Base-by-base conservation (phyloP, 2,888 invertebrate species). In the Uropetala carovei region DNA sequence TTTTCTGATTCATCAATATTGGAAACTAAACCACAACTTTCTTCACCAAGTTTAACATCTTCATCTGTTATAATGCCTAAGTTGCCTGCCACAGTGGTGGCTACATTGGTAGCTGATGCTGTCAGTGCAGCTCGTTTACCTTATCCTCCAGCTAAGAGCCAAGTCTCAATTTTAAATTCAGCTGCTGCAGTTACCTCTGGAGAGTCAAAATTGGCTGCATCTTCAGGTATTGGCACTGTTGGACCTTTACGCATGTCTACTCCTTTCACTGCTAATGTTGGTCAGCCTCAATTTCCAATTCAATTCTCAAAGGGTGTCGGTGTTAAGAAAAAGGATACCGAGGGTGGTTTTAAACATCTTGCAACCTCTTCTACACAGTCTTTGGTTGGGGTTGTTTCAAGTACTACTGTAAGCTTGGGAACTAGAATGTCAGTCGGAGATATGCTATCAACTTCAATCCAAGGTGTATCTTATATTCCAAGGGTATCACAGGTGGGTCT, bases 21-120 rank as follows among this genome's bases (percentile, higher is more conserved):
- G 57, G 57, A 92, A 30, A 81, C 58, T 5, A 58, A 56, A 22
- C 57, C 92, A 10, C 56, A 75, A 14, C 16, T 60, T 56, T 81
- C 92, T 91, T 92, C 92, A 16, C 85, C 92, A 13, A 92, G 85
- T 57, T 83, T 92, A 57, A 92, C 85, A 85, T 92, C 92, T 18
- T 56, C 92, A 43, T 81, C 92, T 16, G 57, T 92, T 22, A 58
- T 92, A 14, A 27, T 86, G 22, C 64, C 92, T 68, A 58, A 83
- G 30, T 84, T 92, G 57, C 85, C 93, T 14, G 89, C 93, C 27
- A 84, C 92, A n/a, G 89, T 89, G 82, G 92, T 93, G 22, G 93
- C 93, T 58, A 94, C 94, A 30, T 92, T 94, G 14, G 93, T 94
- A 56, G 94, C 94, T 10, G 94, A 93, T 93, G 93, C 93, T 57